A percentile compares a stretch with the other conserved stretches of the same genome.
Evolutionary conservation across 2,113 vertebrate species (phyloP).

Genomic region (Alectura lathami): DNA sequence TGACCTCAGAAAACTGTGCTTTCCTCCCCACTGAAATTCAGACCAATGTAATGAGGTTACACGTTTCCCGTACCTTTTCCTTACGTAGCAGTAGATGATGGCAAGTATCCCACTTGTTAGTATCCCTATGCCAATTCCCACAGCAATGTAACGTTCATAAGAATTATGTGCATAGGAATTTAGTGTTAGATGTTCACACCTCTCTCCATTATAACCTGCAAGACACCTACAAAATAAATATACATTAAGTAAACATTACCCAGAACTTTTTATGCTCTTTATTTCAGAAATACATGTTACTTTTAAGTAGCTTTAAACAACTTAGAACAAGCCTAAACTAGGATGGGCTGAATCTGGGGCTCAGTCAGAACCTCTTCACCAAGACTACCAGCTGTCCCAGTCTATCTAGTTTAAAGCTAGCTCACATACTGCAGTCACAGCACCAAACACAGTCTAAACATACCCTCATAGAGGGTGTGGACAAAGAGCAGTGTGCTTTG

Average conservation of each 20-base stretch:
- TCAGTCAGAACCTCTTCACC: neutral
- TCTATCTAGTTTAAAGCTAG: neutral
- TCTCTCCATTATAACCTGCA: constrained; percentile 79
- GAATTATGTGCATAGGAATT: constrained; percentile 73
- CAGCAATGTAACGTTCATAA: constrained; percentile 76
- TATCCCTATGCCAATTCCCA: constrained; percentile 78
- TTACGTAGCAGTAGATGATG: constrained; percentile 77
- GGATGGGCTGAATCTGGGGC: neutral
- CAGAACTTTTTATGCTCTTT: neutral
- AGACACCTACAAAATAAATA: constrained; percentile 71
- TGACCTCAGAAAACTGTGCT: neutral
- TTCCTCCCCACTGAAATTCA: neutral
- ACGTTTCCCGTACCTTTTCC: constrained; percentile 69
- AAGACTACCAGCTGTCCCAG: neutral
- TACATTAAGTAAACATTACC: neutral
- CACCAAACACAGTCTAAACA: neutral
- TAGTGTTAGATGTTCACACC: constrained; percentile 79
- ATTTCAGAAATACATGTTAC: neutral
- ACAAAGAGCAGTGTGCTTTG: neutral
- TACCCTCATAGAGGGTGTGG: neutral
- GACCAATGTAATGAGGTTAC: neutral
- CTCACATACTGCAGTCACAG: neutral
- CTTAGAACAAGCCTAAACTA: neutral
- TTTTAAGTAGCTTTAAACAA: neutral
- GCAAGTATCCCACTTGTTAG: constrained; percentile 72